Conservation (phyloP, 1,140 invertebrate species). For the Trachymyrmex cornetzi region DNA sequence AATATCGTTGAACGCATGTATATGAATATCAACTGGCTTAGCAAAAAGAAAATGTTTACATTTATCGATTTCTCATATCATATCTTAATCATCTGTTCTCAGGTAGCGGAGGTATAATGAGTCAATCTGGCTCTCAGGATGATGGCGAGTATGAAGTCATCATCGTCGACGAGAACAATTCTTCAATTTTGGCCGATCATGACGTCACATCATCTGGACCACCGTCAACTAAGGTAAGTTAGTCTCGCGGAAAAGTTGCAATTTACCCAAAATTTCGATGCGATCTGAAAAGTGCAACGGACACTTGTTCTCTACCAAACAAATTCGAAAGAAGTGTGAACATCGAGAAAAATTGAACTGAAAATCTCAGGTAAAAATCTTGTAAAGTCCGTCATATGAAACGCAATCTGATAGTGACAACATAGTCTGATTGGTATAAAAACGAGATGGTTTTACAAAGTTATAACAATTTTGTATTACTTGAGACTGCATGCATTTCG, state of each 20-base stretch:
- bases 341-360: constrained; percentile 65
- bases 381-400: constrained; percentile 45
- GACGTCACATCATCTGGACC: constrained; percentile 91
- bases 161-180: constrained; percentile 95
- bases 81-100: constrained; percentile 72
- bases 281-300: constrained; percentile 43
- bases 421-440: constrained; percentile 33
- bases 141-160: constrained; percentile 95
- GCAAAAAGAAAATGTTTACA: constrained; percentile 11
- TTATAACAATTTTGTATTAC: constrained; percentile 62
- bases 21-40: constrained; percentile 66
- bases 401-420: constrained; percentile 30
- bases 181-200: constrained; percentile 92
- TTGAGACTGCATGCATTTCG: constrained; percentile 72
- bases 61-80: constrained; percentile 20
- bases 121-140: constrained; percentile 88
- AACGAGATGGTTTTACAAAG: constrained; percentile 33
- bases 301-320: constrained; percentile 35
- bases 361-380: constrained; percentile 75
- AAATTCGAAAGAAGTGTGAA: constrained; percentile 66
- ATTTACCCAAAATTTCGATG: constrained; percentile 8
- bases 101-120: constrained; percentile 85
- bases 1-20: constrained; percentile 59
- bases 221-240: constrained; percentile 93
- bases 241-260: neutral